These are phyloP conservation scores for Sebastes nivosus DNA, from an alignment of 2,797 vertebrate species.

Conservation along the genomic window DNA sequence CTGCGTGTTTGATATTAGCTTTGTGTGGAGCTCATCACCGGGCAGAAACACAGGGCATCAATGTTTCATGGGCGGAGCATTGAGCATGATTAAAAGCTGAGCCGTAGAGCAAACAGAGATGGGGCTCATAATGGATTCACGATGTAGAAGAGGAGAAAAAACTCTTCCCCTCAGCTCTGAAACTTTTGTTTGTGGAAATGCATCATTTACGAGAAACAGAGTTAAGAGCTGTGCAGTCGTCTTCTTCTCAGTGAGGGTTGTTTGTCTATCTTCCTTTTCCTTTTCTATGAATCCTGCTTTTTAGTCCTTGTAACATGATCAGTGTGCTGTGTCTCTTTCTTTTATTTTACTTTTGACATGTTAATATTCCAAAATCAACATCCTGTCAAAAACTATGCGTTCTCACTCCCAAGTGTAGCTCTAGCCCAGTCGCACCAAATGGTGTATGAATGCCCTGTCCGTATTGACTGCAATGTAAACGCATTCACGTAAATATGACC, in stretches of 20 bases:
- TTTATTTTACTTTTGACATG: not conserved
- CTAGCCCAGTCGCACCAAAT: too few relatives aligned
- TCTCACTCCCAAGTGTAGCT: not conserved
- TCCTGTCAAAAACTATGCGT: not conserved
- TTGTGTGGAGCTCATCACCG: not conserved
- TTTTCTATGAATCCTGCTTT: not conserved
- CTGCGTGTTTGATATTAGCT: constrained; percentile 45
- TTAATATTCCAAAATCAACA: not conserved
- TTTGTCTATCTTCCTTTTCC: too few relatives aligned
- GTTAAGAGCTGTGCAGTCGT: not conserved
- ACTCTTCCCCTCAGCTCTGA: not conserved
- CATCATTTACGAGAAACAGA: constrained; percentile 2
- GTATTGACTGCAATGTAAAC: too few relatives aligned
- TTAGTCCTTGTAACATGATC: not conserved
- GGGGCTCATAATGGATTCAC: constrained; percentile 39
- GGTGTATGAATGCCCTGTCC: too few relatives aligned
- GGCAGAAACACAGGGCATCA: constrained; percentile 42
- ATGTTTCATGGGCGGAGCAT: constrained; percentile 57
- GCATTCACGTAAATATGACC: too few relatives aligned
- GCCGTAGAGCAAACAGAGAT: constrained; percentile 32
- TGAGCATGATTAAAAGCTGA: constrained; percentile 45
- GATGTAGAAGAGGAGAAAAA: not conserved
- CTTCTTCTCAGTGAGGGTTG: not conserved
- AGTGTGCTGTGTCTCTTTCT: not conserved
- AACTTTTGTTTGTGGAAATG: constrained; percentile 15